phyloP scores from a whole-genome alignment of 92 coral and sea anemone species.

The Micromussa lordhowensis region DNA sequence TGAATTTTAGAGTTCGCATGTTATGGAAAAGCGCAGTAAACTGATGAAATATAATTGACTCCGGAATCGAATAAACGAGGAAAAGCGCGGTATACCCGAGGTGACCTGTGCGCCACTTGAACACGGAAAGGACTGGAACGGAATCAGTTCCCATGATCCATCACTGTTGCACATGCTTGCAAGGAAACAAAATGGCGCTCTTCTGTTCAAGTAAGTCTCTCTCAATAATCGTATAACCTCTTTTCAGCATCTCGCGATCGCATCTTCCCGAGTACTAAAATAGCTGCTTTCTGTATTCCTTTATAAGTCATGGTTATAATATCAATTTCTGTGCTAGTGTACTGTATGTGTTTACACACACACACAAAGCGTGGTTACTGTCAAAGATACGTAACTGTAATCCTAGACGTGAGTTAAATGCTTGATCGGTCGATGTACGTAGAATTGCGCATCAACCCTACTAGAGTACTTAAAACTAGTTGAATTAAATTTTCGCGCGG shows the following conservation, averaged over 20 bases:
- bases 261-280: background rate
- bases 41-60: too few species aligned
- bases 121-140: conserved; percentile 15
- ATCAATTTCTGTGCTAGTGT: background rate
- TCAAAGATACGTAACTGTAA: too few species aligned
- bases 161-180: conserved; percentile 69
- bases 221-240: conserved; percentile 20
- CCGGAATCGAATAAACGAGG: too few species aligned
- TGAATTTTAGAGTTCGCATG: too few species aligned
- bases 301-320: background rate
- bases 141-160: conserved; percentile 65
- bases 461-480: too few species aligned
- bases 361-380: background rate
- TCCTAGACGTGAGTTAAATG: too few species aligned
- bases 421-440: background rate
- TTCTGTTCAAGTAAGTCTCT: conserved; percentile 95
- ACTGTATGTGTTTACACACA: background rate
- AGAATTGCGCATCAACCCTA: background rate
- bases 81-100: background rate
- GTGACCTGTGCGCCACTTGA: background rate
- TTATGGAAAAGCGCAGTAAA: too few species aligned
- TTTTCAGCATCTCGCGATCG: conserved; percentile 1
- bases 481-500: background rate
- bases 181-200: conserved; percentile 99
- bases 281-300: background rate